phyloP scores from a whole-genome alignment of 2,113 vertebrate genomes.

The Natator depressus region DNA sequence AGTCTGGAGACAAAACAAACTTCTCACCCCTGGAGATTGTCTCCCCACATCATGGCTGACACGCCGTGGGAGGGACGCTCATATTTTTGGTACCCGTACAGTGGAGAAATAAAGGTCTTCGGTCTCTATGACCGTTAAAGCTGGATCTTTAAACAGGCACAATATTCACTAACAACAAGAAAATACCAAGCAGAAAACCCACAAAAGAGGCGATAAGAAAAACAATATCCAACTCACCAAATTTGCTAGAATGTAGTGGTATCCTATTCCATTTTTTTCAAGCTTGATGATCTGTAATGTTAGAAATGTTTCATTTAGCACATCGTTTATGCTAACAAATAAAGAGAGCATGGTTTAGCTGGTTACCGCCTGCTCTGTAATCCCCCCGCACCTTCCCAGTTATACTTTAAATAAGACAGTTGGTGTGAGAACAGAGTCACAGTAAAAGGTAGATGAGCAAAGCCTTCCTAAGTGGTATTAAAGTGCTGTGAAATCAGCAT shows the following conservation, averaged over 20 bases:
- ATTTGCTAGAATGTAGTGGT: constrained; percentile 98
- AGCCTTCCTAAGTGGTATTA: background rate
- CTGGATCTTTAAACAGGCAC: background rate
- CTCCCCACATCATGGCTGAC: background rate
- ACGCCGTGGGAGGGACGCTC: background rate
- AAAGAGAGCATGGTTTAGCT: background rate
- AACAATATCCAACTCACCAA: constrained; percentile 85
- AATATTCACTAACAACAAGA: background rate
- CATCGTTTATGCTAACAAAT: background rate
- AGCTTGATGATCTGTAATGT: constrained; percentile 89
- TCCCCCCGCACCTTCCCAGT: background rate
- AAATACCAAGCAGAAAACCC: background rate
- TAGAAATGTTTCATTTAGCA: constrained; percentile 47
- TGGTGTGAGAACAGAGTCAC: background rate
- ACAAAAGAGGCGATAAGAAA: background rate
- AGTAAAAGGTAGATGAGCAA: background rate
- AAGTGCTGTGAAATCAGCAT: background rate
- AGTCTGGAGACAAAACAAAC: background rate
- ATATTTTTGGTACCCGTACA: background rate
- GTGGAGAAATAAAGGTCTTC: background rate
- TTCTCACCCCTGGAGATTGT: background rate
- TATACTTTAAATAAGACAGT: background rate
- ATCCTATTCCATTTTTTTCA: constrained; percentile 96
- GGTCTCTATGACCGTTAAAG: background rate
- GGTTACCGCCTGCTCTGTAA: background rate